Base-by-base conservation (phyloP, 2,888 invertebrate genomes). In the Endotricha flammealis region DNA sequence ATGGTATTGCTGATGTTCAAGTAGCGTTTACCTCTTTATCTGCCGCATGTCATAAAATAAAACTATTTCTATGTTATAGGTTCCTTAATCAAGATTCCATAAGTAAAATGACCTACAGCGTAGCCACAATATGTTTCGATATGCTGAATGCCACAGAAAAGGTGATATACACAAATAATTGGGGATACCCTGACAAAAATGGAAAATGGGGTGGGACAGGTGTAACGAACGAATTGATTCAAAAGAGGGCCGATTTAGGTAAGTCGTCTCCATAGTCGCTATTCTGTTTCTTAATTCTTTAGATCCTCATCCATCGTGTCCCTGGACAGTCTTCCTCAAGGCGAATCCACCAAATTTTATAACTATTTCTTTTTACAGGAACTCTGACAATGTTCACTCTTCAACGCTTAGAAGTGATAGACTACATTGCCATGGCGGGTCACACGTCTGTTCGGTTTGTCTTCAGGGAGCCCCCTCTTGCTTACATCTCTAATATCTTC, bases 401-500 rank as follows among this genome's bases (percentile, higher is more conserved):
- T 50, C 85, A 85, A 9, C 76, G 85, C 0, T 65, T 76, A 71
- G 52, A 57, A 12, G 55, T 70, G 0, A 65, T 89, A 0, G 89
- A 90, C 48, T 90, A 88, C 58, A 76, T 90, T 5, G 87, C 88
- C 3, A 82, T 88, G 75, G 88, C 88, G 0, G 86, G 88, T 0
- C 73, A 81, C 6, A 88, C 89, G 0, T 74, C 75, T 0, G 83
- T 89, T 0, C 79, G 83, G 14, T 91, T 92, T 53, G 81, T 92
- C 12, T 92, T 92, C 69, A 83, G 90, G 0, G 89, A 90, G 42
- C 92, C 92, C 0, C 89, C 91, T 0, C 76, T 92, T 0, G 90
- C 92, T 0, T 87, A 89, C 36, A 83, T 92, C 3, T 86, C 88
- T 30, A 93, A 92, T 49, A 89, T 93, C 50, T 92, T 91, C 65